Conservation (phyloP, 2,797 vertebrate species). For the Muscicapa comitata region DNA sequence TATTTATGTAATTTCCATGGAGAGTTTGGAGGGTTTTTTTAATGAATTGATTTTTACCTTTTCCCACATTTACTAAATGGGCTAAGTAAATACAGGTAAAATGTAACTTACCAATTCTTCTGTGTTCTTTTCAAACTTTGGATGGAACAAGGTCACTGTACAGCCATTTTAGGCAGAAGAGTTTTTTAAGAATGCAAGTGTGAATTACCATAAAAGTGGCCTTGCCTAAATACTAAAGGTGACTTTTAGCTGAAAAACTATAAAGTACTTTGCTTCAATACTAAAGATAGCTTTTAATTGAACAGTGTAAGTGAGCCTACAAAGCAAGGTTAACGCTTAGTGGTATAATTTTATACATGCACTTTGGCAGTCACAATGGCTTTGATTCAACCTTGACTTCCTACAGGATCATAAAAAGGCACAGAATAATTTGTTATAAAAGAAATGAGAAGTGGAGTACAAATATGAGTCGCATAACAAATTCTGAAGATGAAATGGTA, state of each 20-base stretch:
- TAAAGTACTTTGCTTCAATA: slow-evolving; percentile 39
- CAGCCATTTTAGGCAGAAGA: neutral
- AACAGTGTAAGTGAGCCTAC: slow-evolving; percentile 47
- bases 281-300: slow-evolving; percentile 38
- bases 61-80: neutral
- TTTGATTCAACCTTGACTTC: slow-evolving; percentile 67
- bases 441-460: slow-evolving; percentile 13
- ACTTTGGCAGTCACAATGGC: slow-evolving; percentile 53
- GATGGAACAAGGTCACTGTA: neutral
- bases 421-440: slow-evolving; percentile 53
- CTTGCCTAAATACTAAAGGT: slow-evolving; percentile 35
- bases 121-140: neutral
- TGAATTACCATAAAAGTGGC: slow-evolving; percentile 30
- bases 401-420: slow-evolving; percentile 53
- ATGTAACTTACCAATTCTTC: neutral
- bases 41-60: neutral
- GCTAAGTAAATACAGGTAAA: neutral
- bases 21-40: neutral
- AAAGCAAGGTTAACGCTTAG: slow-evolving; percentile 50
- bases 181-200: neutral
- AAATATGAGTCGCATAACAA: slow-evolving; percentile 48
- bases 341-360: slow-evolving; percentile 59
- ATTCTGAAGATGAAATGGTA: slow-evolving; percentile 37
- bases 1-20: neutral
- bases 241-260: slow-evolving; percentile 50